Evolutionary conservation across 2,797 vertebrate genomes (phyloP).

Genomic region (Allobates femoralis): DNA sequence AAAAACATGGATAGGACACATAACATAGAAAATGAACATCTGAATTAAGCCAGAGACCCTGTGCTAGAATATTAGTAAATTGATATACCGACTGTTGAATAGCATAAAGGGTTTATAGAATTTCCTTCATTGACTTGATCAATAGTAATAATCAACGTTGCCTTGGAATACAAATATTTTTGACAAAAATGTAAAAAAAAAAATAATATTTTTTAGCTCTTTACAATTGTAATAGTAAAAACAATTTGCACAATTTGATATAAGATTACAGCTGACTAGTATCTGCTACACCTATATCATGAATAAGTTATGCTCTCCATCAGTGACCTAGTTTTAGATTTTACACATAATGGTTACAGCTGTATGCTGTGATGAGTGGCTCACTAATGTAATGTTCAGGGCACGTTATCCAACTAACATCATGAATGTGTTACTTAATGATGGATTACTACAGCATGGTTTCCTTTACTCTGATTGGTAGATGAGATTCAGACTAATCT

Average conservation of each 20-base stretch:
- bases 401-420: background rate
- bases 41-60: no score
- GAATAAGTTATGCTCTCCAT: background rate
- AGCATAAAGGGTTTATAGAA: no score
- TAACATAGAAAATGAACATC: no score
- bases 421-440: conserved; percentile 23
- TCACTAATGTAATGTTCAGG: conserved; percentile 21
- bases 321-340: conserved; percentile 24
- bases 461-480: background rate
- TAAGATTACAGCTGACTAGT: background rate
- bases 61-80: no score
- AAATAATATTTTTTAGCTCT: background rate
- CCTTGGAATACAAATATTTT: background rate
- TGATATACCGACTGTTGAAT: no score
- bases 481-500: background rate
- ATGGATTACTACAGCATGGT: background rate
- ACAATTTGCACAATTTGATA: background rate
- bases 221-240: background rate
- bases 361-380: conserved; percentile 35
- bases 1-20: no score
- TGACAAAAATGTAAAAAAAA: background rate
- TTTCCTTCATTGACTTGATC: background rate
- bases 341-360: conserved; percentile 19
- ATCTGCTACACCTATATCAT: conserved; percentile 18
- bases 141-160: background rate